These are phyloP conservation scores for Microcebus murinus DNA, from an alignment of 2,113 vertebrate genomes.

Conservation along the genomic window DNA sequence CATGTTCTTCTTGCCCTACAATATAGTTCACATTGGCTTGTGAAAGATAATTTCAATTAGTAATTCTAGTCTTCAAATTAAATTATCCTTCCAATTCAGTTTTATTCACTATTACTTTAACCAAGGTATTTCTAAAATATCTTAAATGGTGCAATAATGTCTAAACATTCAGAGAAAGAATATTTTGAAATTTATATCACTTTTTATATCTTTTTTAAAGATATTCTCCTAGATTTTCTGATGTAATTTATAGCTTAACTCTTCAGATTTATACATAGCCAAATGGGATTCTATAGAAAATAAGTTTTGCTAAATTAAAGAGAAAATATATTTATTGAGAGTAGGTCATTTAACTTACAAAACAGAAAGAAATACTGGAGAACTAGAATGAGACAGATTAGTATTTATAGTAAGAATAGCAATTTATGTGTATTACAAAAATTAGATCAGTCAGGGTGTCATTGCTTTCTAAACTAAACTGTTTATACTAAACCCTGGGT, in stretches of 20 bases:
- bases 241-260: neutral
- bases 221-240: neutral
- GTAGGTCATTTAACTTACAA: neutral
- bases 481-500: neutral
- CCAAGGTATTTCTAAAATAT: neutral
- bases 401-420: neutral
- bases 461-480: neutral
- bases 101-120: neutral
- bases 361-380: neutral
- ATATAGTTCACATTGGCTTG: neutral
- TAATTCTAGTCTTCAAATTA: neutral
- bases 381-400: neutral
- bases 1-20: neutral
- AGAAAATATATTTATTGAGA: neutral
- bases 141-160: neutral
- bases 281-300: neutral
- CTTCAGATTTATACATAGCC: neutral
- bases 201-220: neutral
- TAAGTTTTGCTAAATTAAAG: neutral
- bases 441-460: neutral
- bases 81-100: neutral
- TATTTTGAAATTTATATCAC: neutral
- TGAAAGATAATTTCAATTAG: neutral
- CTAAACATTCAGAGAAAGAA: constrained; percentile 15
- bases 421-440: neutral